Percentiles rank a stretch among this genome's conserved stretches.
Conservation (phyloP, 2,113 vertebrate genomes). For the Nycticorax nycticorax region DNA sequence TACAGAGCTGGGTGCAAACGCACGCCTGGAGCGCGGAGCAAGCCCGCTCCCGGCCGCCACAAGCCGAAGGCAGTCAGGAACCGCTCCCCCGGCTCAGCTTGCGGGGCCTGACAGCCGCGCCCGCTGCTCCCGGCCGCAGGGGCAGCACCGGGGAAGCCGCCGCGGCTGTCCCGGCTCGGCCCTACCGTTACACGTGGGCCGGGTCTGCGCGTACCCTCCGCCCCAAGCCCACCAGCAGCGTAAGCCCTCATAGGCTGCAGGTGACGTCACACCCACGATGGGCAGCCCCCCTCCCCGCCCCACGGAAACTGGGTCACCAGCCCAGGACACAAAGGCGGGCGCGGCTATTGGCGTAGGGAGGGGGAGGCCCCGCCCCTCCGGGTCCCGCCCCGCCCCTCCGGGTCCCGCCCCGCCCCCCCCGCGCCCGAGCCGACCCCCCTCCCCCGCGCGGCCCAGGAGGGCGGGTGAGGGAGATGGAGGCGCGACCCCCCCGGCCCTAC, state of each 20-base stretch:
- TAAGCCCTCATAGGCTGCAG: background rate
- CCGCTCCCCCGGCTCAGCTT: too few species aligned
- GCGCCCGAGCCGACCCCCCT: too few species aligned
- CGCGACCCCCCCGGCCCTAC: slow-evolving; percentile 49
- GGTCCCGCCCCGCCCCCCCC: background rate
- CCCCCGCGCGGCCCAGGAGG: background rate
- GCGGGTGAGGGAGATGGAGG: background rate
- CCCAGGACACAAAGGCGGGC: slow-evolving; percentile 26
- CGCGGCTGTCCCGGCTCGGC: rapidly evolving
- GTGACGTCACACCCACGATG: background rate
- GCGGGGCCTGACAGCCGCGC: background rate
- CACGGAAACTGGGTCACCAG: background rate
- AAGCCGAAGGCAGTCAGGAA: background rate
- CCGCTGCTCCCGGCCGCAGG: too few species aligned
- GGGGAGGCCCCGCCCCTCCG: background rate
- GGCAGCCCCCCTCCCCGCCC: background rate
- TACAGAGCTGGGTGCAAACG: rapidly evolving
- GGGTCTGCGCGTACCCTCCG: background rate
- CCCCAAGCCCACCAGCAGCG: background rate
- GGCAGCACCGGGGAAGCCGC: too few species aligned
- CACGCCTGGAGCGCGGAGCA: background rate
- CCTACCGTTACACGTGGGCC: background rate
- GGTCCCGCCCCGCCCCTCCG: background rate
- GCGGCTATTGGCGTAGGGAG: background rate
- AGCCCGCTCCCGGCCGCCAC: too few species aligned